Evolutionary conservation across 2,797 vertebrate species (phyloP).

Genomic region (Furcifer pardalis): DNA sequence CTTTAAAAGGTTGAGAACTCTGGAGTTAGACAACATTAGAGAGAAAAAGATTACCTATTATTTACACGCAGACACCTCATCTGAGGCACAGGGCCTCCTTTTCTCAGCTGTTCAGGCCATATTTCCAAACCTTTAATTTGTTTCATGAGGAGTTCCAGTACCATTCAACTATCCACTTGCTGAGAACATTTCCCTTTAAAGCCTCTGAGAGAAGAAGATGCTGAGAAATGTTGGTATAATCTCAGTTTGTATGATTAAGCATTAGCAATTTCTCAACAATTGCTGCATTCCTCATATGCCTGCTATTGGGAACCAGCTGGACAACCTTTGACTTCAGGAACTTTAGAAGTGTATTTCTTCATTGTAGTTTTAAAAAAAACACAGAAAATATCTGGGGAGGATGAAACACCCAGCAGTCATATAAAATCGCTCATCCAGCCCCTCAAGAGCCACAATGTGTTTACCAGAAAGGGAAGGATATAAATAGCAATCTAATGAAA

Average conservation of each 20-base stretch:
- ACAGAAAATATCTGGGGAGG: not conserved
- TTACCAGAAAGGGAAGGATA: not conserved
- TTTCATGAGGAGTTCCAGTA: not conserved
- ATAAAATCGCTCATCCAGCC: no score
- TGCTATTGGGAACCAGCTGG: conserved; percentile 3
- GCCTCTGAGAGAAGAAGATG: not conserved
- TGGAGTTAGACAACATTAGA: not conserved
- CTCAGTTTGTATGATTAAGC: not conserved
- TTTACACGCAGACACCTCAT: not conserved
- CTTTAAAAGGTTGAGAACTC: no score
- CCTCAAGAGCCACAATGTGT: no score
- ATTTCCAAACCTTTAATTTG: not conserved
- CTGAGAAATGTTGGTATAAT: not conserved
- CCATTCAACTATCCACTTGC: not conserved
- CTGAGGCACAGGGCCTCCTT: not conserved
- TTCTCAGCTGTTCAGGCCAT: not conserved
- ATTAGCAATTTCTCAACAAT: conserved; percentile 2
- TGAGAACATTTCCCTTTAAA: not conserved
- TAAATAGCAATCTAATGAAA: not conserved
- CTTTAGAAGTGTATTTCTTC: not conserved
- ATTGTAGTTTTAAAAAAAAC: not conserved
- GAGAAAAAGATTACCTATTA: not conserved
- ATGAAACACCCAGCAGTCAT: not conserved
- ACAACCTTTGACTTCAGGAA: not conserved
- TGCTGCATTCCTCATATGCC: not conserved